Evolutionary conservation across 1,140 invertebrate species (phyloP).

Genomic region (Pseudomyrmex cubaensis): DNA sequence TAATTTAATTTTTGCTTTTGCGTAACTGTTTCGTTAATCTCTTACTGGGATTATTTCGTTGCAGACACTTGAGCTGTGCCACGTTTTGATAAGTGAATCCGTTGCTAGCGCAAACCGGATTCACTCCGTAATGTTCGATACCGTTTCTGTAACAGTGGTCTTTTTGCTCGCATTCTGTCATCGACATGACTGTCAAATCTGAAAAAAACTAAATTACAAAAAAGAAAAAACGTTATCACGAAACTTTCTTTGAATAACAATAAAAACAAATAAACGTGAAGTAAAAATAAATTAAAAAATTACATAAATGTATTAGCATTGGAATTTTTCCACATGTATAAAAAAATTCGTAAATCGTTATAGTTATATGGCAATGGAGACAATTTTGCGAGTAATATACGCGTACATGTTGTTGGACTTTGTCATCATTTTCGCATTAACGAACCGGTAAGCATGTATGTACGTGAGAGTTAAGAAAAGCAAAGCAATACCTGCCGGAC

Average conservation of each 20-base stretch:
- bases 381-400: neutral
- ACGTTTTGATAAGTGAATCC: slow-evolving; percentile 76
- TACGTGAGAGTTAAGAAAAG: neutral
- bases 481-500: neutral
- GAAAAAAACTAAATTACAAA: neutral
- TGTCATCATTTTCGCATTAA: slow-evolving; percentile 51
- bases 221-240: too few species aligned
- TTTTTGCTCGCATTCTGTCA: slow-evolving; percentile 52
- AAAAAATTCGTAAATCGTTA: neutral
- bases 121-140: slow-evolving; percentile 45
- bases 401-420: slow-evolving; percentile 28
- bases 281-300: neutral
- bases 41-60: slow-evolving; percentile 68
- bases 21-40: slow-evolving; percentile 31
- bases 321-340: neutral
- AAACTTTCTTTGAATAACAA: too few species aligned
- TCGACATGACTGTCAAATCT: slow-evolving; percentile 61
- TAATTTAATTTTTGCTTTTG: slow-evolving; percentile 38
- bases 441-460: slow-evolving; percentile 21
- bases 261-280: too few species aligned
- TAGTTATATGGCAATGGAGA: too few species aligned
- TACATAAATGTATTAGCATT: neutral
- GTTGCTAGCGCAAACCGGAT: slow-evolving; percentile 74
- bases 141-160: slow-evolving; percentile 40
- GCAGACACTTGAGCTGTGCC: slow-evolving; percentile 71